Conservation (phyloP, 2,888 invertebrate genomes). For the Lingula anatina region DNA sequence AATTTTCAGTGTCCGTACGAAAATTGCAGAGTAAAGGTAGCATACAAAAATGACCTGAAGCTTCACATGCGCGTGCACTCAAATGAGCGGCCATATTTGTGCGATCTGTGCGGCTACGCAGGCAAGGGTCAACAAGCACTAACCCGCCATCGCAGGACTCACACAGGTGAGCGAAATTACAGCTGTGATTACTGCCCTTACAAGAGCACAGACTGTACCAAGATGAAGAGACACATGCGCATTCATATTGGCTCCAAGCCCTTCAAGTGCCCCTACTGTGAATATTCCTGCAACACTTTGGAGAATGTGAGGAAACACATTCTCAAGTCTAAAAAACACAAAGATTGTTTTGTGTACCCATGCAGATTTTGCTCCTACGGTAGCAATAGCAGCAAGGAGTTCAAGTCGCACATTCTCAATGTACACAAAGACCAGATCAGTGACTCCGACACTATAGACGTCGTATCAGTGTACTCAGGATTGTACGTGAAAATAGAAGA, state of each 20-base stretch:
- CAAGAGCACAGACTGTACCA: constrained; percentile 43
- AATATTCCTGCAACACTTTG: constrained; percentile 62
- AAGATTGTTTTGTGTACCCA: constrained; percentile 71
- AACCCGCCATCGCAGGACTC: constrained; percentile 41
- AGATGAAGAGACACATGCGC: constrained; percentile 47
- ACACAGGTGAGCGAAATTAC: constrained; percentile 45
- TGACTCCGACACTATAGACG: constrained; percentile 20
- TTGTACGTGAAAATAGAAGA: constrained; percentile 31
- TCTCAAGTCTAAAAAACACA: constrained; percentile 71
- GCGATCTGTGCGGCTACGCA: constrained; percentile 78
- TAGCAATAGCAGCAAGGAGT: constrained; percentile 65
- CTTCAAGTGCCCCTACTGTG: constrained; percentile 59
- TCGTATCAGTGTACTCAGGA: constrained; percentile 31
- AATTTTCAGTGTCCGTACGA: constrained; percentile 65
- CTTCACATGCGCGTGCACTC: constrained; percentile 85
- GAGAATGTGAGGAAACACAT: constrained; percentile 87
- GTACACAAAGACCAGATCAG: constrained; percentile 58
- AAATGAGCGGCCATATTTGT: constrained; percentile 72
- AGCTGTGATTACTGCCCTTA: constrained; percentile 50
- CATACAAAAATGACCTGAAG: constrained; percentile 75
- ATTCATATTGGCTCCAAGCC: constrained; percentile 51
- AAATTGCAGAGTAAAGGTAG: constrained; percentile 80
- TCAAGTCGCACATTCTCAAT: constrained; percentile 63
- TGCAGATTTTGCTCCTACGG: constrained; percentile 66
- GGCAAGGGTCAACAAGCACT: constrained; percentile 40